Percentiles rank a stretch among this genome's conserved stretches.
These are phyloP conservation scores for Oscheius myriophilus DNA, from an alignment of 2,888 invertebrate species.

Conservation along the genomic window DNA sequence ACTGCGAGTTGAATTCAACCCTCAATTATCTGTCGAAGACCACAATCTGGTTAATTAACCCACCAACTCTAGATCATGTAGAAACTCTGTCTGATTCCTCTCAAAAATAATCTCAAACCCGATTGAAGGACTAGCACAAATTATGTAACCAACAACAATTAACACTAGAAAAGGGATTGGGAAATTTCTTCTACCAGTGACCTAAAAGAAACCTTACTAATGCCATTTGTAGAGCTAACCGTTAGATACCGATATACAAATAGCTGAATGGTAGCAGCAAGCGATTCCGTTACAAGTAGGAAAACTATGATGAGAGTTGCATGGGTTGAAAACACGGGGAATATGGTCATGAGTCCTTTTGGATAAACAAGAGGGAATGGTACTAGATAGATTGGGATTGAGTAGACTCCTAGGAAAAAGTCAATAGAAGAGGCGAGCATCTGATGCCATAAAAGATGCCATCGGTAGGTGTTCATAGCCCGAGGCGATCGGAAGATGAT, in stretches of 20 bases:
- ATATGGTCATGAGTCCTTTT: not conserved
- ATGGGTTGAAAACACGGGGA: not conserved
- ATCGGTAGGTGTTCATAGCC: slow-evolving; percentile 10
- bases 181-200: too few species aligned
- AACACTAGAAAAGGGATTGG: too few species aligned
- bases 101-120: too few species aligned
- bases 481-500: not conserved
- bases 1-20: too few species aligned
- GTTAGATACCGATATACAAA: slow-evolving; percentile 10
- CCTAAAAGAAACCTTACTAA: not conserved
- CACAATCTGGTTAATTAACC: too few species aligned
- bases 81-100: too few species aligned
- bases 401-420: not conserved
- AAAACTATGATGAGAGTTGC: not conserved
- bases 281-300: not conserved
- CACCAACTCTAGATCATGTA: too few species aligned
- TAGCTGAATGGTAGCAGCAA: not conserved
- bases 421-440: not conserved
- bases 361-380: slow-evolving; percentile 6
- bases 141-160: too few species aligned
- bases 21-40: too few species aligned
- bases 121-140: too few species aligned
- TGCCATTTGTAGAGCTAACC: not conserved
- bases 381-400: slow-evolving; percentile 1
- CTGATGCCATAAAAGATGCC: slow-evolving; percentile 17